A percentile compares a stretch with the other conserved stretches of the same genome.
These are phyloP conservation scores for Pristionchus japonicus DNA, from an alignment of 2,888 invertebrate genomes.

Conservation along the genomic window DNA sequence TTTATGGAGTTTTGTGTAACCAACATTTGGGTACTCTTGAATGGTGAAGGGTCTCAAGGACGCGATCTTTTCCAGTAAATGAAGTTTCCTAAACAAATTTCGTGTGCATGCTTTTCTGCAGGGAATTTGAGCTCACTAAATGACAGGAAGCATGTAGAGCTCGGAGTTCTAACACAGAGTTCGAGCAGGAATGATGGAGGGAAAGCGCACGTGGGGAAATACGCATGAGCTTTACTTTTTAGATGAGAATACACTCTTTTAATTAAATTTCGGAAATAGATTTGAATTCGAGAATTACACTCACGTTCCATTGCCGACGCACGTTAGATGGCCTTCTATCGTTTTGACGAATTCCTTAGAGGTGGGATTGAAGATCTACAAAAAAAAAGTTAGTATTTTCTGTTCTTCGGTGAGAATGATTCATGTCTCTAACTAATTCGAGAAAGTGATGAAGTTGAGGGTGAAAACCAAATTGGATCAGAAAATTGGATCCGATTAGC, in stretches of 20 bases:
- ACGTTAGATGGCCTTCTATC: neutral
- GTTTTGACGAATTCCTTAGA: neutral
- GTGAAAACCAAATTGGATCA: neutral
- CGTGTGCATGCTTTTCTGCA: neutral
- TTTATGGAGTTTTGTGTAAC: no score
- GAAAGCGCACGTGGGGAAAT: neutral
- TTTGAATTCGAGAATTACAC: no score
- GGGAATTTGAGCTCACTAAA: neutral
- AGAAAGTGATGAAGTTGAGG: neutral
- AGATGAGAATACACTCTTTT: no score
- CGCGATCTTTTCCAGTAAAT: neutral
- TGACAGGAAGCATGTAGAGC: neutral
- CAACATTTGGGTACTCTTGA: no score
- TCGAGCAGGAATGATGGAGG: neutral
- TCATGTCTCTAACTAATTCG: neutral
- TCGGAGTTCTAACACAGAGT: neutral
- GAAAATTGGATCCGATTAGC: neutral
- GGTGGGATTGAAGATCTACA: neutral
- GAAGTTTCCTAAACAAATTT: neutral
- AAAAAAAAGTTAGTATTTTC: neutral
- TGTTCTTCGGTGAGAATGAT: neutral
- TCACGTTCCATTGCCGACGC: conserved; percentile 5
- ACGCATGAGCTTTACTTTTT: neutral
- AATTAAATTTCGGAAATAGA: no score
- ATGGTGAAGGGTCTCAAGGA: no score